Evolutionary conservation across 1,140 invertebrate species (phyloP).

Genomic region (Calycopis cecrops): DNA sequence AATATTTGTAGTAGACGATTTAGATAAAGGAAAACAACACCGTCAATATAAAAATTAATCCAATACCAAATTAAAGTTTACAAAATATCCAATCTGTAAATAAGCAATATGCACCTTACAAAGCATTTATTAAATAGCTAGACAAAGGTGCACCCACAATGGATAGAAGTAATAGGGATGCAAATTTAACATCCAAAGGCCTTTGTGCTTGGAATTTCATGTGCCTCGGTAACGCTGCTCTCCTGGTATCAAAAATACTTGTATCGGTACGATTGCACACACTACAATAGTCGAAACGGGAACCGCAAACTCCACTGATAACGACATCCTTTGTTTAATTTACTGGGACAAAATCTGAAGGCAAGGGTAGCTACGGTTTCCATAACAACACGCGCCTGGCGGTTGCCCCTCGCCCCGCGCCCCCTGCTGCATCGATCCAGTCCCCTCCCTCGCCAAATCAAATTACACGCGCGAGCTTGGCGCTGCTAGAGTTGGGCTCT

Average conservation of each 20-base stretch:
- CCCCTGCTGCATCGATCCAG: constrained; percentile 57
- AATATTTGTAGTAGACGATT: too few species aligned
- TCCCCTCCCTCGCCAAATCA: constrained; percentile 59
- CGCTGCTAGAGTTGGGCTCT: constrained; percentile 29
- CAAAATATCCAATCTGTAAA: background rate
- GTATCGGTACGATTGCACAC: background rate
- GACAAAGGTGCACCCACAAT: constrained; percentile 1
- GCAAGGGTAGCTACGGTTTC: constrained; percentile 67
- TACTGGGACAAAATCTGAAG: constrained; percentile 68
- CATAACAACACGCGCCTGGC: constrained; percentile 66
- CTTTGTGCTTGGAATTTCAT: constrained; percentile 8
- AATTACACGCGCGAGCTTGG: constrained; percentile 64
- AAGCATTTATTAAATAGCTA: constrained; percentile 6
- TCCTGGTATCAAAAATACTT: background rate
- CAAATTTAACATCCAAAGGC: background rate
- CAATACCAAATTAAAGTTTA: background rate
- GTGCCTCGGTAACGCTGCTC: background rate
- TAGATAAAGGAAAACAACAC: too few species aligned
- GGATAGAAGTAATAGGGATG: background rate
- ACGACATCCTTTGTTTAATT: constrained; percentile 72
- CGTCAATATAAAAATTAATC: too few species aligned
- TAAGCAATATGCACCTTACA: background rate
- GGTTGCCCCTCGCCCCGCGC: constrained; percentile 31
- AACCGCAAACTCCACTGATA: constrained; percentile 38
- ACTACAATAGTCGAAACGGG: too few species aligned